These are phyloP conservation scores for Perca fluviatilis DNA, from an alignment of 2,113 vertebrate genomes.

Conservation along the genomic window DNA sequence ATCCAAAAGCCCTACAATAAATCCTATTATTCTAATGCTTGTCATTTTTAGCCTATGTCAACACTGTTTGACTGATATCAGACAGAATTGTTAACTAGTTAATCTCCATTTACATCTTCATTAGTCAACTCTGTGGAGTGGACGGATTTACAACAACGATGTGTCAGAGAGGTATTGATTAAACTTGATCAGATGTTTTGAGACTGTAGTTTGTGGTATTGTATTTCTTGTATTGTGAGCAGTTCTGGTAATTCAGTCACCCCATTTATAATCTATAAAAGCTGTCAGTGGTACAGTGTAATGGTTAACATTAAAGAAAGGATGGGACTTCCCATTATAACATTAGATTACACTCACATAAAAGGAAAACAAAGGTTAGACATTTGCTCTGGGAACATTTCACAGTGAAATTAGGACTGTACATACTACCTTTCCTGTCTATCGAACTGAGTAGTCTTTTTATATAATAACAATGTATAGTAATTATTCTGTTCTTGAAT, in stretches of 20 bases:
- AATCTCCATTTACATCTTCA: no score
- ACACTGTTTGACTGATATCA: background rate
- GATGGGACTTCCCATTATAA: background rate
- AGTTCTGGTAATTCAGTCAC: background rate
- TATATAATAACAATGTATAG: background rate
- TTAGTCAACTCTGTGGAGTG: no score
- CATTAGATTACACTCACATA: background rate
- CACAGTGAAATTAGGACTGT: background rate
- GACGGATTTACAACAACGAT: no score
- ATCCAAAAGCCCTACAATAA: background rate
- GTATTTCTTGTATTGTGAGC: background rate
- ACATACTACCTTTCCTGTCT: background rate
- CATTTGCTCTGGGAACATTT: background rate
- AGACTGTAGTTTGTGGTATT: background rate
- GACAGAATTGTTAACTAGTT: no score
- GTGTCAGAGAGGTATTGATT: background rate
- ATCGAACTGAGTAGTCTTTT: background rate
- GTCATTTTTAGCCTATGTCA: background rate
- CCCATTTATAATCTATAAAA: constrained; percentile 1
- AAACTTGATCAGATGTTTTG: background rate
- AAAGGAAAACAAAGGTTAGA: constrained; percentile 16
- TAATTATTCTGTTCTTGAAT: background rate
- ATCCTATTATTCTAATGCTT: constrained; percentile 1
- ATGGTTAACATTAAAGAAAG: background rate
- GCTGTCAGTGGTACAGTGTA: background rate